A percentile compares a stretch with the other conserved stretches of the same genome.
phyloP scores from a whole-genome alignment of 2,797 vertebrate genomes.

The Sarcophilus harrisii region DNA sequence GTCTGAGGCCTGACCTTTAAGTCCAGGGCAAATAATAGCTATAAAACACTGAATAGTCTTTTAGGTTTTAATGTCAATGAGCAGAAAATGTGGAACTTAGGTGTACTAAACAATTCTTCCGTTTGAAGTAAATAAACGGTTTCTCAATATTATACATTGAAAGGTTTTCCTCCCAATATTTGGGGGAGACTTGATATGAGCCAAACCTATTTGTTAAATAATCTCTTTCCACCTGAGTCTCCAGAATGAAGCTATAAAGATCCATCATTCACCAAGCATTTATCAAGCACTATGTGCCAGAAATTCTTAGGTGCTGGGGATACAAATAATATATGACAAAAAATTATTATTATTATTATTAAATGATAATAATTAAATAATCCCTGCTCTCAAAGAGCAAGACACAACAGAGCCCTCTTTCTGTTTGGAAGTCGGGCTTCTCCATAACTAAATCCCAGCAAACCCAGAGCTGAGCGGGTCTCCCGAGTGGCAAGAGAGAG shows the following conservation, averaged over 20 bases:
- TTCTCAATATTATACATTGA: fast-evolving
- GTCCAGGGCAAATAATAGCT: not conserved
- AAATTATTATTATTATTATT: fast-evolving
- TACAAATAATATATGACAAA: not conserved
- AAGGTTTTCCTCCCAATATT: not conserved
- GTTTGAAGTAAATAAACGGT: not conserved
- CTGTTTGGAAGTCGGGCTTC: fast-evolving
- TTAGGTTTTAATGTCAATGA: not conserved
- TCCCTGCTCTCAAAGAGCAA: fast-evolving
- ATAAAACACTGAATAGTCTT: not conserved
- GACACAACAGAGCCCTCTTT: too few relatives aligned
- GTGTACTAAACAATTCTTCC: not conserved
- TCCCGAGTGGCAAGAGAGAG: not conserved
- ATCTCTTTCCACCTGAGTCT: not conserved
- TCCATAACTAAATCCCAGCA: not conserved
- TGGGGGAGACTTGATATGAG: fast-evolving
- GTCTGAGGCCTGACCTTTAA: not conserved
- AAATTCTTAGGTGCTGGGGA: not conserved
- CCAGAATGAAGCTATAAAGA: not conserved
- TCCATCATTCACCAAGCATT: not conserved
- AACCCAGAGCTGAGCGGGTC: not conserved
- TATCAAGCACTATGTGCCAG: fast-evolving
- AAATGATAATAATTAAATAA: fast-evolving
- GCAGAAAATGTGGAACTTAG: not conserved
- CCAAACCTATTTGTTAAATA: not conserved